These are phyloP conservation scores for Gambusia affinis DNA, from an alignment of 2,113 vertebrate genomes.

Conservation along the genomic window DNA sequence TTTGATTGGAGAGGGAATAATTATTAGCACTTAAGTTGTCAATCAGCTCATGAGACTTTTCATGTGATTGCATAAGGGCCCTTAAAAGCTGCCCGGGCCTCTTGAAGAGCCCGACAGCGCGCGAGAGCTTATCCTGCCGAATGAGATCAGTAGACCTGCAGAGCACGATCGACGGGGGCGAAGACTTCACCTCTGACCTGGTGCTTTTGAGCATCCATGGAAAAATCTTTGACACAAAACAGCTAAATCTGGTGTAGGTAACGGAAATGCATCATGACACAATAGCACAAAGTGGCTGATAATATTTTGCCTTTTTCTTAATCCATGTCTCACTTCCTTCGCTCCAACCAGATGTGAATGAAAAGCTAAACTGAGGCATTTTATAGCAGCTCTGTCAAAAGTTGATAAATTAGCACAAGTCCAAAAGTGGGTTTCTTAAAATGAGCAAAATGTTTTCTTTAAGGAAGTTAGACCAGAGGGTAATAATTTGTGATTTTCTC, in stretches of 20 bases:
- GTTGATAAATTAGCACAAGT: slow-evolving; percentile 4
- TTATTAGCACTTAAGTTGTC: slow-evolving; percentile 29
- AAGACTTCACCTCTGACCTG: slow-evolving; percentile 57
- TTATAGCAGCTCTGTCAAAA: slow-evolving; percentile 16
- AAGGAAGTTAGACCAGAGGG: not conserved
- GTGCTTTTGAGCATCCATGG: not conserved
- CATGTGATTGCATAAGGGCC: slow-evolving; percentile 51
- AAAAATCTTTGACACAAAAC: not conserved
- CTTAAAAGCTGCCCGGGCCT: slow-evolving; percentile 29
- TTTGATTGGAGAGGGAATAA: slow-evolving; percentile 42
- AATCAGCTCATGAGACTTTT: slow-evolving; percentile 40
- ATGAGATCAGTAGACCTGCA: slow-evolving; percentile 16
- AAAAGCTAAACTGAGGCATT: slow-evolving; percentile 6
- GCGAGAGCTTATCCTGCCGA: slow-evolving; percentile 13
- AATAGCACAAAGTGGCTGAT: not conserved
- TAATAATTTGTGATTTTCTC: too few species aligned
- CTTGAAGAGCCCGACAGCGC: slow-evolving; percentile 22
- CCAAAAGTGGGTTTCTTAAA: not conserved
- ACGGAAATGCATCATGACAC: not conserved
- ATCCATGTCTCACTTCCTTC: too few species aligned
- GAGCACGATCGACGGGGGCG: slow-evolving; percentile 27
- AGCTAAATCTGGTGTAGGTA: not conserved
- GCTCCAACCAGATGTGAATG: not conserved
- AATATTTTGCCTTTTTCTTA: not conserved
- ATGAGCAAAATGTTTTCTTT: slow-evolving; percentile 11